A percentile compares a stretch with the other conserved stretches of the same genome.
Conservation (phyloP, 2,113 vertebrate species). For the Lethenteron reissneri region DNA sequence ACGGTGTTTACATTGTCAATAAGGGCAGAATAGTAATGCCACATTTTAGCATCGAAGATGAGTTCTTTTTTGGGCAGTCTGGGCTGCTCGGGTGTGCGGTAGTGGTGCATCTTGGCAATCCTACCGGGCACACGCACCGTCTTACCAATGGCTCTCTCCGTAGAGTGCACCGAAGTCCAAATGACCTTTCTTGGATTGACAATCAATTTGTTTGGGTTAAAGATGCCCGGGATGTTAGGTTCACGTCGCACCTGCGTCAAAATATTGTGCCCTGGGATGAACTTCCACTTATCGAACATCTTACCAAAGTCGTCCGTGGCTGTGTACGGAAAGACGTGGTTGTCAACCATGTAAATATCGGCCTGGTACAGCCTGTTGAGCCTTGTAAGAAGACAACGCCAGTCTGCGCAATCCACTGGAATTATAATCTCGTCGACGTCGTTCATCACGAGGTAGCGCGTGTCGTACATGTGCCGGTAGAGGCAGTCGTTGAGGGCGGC, state of each 20-base stretch:
- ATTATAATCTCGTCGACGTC: constrained; percentile 39
- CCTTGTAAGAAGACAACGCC: constrained; percentile 20
- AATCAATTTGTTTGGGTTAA: constrained; percentile 21
- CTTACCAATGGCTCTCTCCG: constrained; percentile 10
- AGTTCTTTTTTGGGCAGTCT: constrained; percentile 11
- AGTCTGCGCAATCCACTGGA: constrained; percentile 21
- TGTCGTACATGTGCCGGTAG: constrained; percentile 25
- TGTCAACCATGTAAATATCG: constrained; percentile 27
- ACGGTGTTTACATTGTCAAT: constrained; percentile 14
- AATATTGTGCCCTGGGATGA: constrained; percentile 32
- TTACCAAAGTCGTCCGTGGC: constrained; percentile 14
- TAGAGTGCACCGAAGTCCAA: constrained; percentile 19
- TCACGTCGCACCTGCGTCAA: constrained; percentile 28
- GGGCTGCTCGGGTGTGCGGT: constrained; percentile 2
- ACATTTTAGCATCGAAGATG: constrained; percentile 17
- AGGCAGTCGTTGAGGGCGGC: constrained; percentile 26
- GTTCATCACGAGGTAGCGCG: constrained; percentile 25
- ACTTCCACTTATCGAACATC: constrained; percentile 19
- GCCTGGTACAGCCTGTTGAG: constrained; percentile 18
- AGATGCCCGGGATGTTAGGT: constrained; percentile 8
- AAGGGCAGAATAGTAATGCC: constrained; percentile 17
- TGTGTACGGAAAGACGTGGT: constrained; percentile 25
- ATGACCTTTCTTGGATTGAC: constrained; percentile 20
- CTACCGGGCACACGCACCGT: constrained; percentile 8
- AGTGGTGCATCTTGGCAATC: constrained; percentile 17